phyloP scores from a whole-genome alignment of 2,888 invertebrate genomes.

The Buathra laborator region DNA sequence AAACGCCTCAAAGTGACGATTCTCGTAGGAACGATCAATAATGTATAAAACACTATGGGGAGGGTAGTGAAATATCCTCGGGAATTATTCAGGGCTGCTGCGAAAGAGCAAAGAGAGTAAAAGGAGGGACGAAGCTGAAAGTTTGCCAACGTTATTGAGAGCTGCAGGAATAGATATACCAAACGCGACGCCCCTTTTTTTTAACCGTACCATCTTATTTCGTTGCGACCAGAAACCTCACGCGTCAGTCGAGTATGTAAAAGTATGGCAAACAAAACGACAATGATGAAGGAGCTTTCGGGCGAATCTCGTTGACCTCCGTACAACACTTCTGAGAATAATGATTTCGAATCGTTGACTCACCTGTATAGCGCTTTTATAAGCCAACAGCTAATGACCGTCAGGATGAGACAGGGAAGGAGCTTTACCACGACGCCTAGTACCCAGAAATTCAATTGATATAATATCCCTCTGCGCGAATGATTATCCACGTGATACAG shows the following conservation, averaged over 20 bases:
- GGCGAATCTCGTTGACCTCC: background rate
- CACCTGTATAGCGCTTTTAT: slow-evolving; percentile 89
- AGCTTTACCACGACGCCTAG: slow-evolving; percentile 93
- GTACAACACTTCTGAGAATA: background rate
- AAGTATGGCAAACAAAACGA: background rate
- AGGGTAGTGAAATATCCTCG: background rate
- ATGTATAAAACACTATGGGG: background rate
- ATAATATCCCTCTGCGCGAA: slow-evolving; percentile 88
- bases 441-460: slow-evolving; percentile 92
- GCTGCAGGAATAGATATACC: background rate
- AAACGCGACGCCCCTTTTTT: background rate
- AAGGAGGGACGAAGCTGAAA: background rate
- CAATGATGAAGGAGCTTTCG: background rate
- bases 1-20: background rate
- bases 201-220: background rate
- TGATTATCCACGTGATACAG: slow-evolving; percentile 84
- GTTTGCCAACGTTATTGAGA: background rate
- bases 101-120: background rate
- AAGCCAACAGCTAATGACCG: slow-evolving; percentile 90
- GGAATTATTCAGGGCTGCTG: background rate
- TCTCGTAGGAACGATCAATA: background rate
- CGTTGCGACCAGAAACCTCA: background rate
- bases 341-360: slow-evolving; percentile 48
- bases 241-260: background rate
- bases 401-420: slow-evolving; percentile 92